A percentile compares a stretch with the other conserved stretches of the same genome.
phyloP scores from a whole-genome alignment of 2,797 vertebrate species.

The Syndactyla subalaris region DNA sequence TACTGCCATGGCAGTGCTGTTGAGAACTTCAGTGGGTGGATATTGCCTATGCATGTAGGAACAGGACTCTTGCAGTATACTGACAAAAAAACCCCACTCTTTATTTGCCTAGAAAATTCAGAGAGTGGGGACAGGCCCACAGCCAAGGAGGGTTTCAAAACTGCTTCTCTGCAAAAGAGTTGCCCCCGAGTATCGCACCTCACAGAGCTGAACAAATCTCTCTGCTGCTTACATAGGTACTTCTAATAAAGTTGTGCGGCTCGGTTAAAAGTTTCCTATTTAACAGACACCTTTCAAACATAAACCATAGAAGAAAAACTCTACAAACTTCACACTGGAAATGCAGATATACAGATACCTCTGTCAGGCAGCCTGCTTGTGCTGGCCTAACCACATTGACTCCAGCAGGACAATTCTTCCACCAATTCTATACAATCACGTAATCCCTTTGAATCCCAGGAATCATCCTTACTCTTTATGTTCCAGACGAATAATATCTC shows the following conservation, averaged over 20 bases:
- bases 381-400: background rate
- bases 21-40: background rate
- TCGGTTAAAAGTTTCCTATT: background rate
- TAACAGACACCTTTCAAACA: background rate
- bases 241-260: background rate
- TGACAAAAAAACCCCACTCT: rapidly evolving
- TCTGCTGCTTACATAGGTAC: background rate
- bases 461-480: constrained; percentile 90
- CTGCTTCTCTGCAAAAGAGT: background rate
- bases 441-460: background rate
- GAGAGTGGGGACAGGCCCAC: background rate
- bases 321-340: background rate
- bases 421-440: background rate
- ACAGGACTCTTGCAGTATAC: background rate
- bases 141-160: background rate
- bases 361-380: background rate
- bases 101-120: background rate
- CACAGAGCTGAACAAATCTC: background rate
- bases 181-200: background rate
- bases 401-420: background rate
- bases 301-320: background rate
- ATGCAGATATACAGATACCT: background rate
- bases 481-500: constrained; percentile 91
- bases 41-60: background rate
- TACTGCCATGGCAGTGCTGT: background rate